Conservation (phyloP, 2,113 vertebrate genomes). For the Crocuta crocuta region DNA sequence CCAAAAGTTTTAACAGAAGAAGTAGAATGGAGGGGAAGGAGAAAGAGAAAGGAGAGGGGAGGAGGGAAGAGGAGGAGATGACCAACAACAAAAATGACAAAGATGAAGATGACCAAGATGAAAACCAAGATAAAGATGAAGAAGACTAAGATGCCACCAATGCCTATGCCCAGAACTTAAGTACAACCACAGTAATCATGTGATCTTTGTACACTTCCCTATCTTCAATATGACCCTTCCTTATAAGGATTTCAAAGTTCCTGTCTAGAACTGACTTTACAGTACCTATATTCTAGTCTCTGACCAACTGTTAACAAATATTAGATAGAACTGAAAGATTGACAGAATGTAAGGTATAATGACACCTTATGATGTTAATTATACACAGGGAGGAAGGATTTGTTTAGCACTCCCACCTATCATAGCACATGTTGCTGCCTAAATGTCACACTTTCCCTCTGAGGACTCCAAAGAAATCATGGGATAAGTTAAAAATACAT, state of each 20-base stretch:
- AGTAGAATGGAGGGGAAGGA: neutral
- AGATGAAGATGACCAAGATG: too few species aligned
- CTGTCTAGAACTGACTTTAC: neutral
- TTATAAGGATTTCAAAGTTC: slow-evolving; percentile 21
- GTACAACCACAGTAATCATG: neutral
- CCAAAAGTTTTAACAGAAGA: neutral
- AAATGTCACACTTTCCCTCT: slow-evolving; percentile 17
- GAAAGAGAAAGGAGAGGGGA: too few species aligned
- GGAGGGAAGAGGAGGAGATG: too few species aligned
- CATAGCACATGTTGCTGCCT: neutral
- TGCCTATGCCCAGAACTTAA: neutral
- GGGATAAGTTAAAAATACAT: neutral
- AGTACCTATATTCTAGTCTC: slow-evolving; percentile 21
- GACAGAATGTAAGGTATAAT: neutral
- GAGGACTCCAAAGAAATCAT: slow-evolving; percentile 11
- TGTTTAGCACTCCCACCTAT: neutral
- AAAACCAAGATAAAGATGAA: too few species aligned
- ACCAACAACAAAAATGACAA: too few species aligned
- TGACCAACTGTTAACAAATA: slow-evolving; percentile 10
- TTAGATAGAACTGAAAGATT: neutral
- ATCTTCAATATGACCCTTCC: slow-evolving; percentile 10
- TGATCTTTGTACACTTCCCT: neutral
- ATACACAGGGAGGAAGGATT: neutral
- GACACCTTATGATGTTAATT: neutral
- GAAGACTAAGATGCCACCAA: too few species aligned